Evolutionary conservation across 1,140 invertebrate species (phyloP), one percentile per base, ranked within the genome.

Genomic region (Mizuhopecten yessoensis): DNA sequence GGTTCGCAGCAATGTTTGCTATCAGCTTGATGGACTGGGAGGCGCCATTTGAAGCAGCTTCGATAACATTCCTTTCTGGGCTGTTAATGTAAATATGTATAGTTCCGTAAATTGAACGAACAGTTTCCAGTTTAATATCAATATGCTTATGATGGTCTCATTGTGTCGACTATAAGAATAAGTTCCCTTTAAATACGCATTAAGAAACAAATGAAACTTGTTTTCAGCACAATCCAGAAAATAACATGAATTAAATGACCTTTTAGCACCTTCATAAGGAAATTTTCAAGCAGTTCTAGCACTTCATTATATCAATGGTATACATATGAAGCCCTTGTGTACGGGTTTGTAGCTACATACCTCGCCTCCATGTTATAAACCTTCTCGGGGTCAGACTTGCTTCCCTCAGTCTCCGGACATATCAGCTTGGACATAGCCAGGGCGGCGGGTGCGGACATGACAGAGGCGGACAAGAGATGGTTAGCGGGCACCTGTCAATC

Each of bases 361-460:
- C 87, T n/a, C 88, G 86, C 86, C 17, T 86, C 90, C 90, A 91
- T 91, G 0, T 88, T 88, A 34, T 88, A 88, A 10, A 86, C 88
- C n/a, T 91, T 88, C 39, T 91, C 42, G 13, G 34, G 39, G 33
- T 33, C 86, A 34, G 90, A 57, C 45, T 75, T 90, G 11, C 87
- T 29, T 20, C n/a, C 42, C 90, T 93, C 91, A 5, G 93, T 95
- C 87, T 99, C 99, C 0, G 99, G 99, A 97, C 98, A 98, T 94
- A 99, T 97, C 2, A 99, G 97, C 96, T 99, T 99, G 0, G 98
- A 97, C 93, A 97, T 98, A 93, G 98, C 98, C 10, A 99, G 96
- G 0, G 99, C 98, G 20, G 98, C 98, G 0, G 99, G 99, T 0
- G 99, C 99, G 0, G 98, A 98, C 99, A 99, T 99, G 0, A 99